A percentile compares a stretch with the other conserved stretches of the same genome.
Conservation (phyloP, 2,113 vertebrate genomes). For the Gymnocephalus cernua region DNA sequence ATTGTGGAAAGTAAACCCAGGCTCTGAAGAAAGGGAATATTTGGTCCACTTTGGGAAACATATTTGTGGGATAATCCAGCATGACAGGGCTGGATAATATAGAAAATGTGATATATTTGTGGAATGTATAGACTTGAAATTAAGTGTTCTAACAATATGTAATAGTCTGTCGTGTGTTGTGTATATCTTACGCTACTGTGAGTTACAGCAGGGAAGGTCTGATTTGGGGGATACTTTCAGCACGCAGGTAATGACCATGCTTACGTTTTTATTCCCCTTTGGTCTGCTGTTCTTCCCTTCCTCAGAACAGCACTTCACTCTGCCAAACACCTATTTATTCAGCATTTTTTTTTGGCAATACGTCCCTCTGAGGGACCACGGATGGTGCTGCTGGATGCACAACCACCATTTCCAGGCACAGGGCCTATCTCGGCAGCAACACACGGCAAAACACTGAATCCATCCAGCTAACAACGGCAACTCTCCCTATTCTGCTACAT, state of each 20-base stretch:
- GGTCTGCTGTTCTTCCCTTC: constrained; percentile 20
- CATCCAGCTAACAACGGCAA: constrained; percentile 68
- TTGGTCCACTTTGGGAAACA: constrained; percentile 46
- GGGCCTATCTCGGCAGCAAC: constrained; percentile 73
- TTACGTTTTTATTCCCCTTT: constrained; percentile 21
- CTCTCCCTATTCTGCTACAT: constrained; percentile 51
- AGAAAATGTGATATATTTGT: constrained; percentile 51
- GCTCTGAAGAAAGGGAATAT: constrained; percentile 38
- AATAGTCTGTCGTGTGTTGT: background rate
- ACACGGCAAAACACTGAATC: constrained; percentile 57
- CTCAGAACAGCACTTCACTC: constrained; percentile 23
- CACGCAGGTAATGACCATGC: constrained; percentile 13
- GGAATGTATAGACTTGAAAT: constrained; percentile 31
- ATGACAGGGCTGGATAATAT: constrained; percentile 38
- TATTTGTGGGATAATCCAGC: constrained; percentile 56
- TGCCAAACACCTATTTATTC: constrained; percentile 65
- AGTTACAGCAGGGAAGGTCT: background rate
- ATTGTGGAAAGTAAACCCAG: constrained; percentile 38
- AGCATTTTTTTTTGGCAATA: constrained; percentile 54
- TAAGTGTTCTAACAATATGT: constrained; percentile 33
- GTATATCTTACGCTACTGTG: background rate
- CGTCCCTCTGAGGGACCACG: constrained; percentile 43
- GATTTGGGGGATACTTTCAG: background rate
- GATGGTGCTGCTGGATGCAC: constrained; percentile 58
- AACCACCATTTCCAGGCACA: constrained; percentile 58